Conservation (phyloP, 1,140 invertebrate species). For the Brachionus calyciflorus region DNA sequence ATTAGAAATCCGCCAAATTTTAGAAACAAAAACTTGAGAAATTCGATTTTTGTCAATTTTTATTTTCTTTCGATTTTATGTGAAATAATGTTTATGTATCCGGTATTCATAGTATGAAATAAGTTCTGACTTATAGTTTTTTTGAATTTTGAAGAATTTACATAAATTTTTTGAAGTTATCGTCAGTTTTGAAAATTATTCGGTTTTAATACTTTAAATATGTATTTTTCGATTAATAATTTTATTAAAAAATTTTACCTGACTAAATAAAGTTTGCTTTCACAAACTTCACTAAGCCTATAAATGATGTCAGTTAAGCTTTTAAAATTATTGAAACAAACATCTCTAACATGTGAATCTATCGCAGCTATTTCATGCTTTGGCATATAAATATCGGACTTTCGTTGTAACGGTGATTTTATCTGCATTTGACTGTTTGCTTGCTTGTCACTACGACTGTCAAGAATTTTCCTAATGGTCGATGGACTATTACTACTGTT, state of each 20-base stretch:
- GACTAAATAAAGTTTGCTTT: slow-evolving; percentile 22
- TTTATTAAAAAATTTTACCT: neutral
- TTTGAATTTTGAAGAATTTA: too few species aligned
- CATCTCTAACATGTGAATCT: slow-evolving; percentile 40
- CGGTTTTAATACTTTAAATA: too few species aligned
- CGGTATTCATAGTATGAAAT: too few species aligned
- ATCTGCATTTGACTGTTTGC: neutral
- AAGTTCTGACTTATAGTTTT: too few species aligned
- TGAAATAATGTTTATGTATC: too few species aligned
- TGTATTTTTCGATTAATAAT: neutral
- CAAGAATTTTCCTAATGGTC: slow-evolving; percentile 22
- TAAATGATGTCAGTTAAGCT: slow-evolving; percentile 23
- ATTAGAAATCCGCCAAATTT: too few species aligned
- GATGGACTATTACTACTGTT: neutral
- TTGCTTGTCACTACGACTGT: neutral
- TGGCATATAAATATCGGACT: slow-evolving; percentile 27
- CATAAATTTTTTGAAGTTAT: too few species aligned
- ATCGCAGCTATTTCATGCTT: slow-evolving; percentile 5
- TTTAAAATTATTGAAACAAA: neutral
- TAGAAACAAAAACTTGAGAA: too few species aligned
- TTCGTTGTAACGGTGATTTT: slow-evolving; percentile 2
- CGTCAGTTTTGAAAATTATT: too few species aligned
- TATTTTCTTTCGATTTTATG: too few species aligned
- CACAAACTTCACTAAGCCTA: slow-evolving; percentile 19
- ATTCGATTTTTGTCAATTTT: too few species aligned